These are phyloP conservation scores for Cochlearius cochlearius DNA, from an alignment of 2,113 vertebrate species.

Conservation along the genomic window DNA sequence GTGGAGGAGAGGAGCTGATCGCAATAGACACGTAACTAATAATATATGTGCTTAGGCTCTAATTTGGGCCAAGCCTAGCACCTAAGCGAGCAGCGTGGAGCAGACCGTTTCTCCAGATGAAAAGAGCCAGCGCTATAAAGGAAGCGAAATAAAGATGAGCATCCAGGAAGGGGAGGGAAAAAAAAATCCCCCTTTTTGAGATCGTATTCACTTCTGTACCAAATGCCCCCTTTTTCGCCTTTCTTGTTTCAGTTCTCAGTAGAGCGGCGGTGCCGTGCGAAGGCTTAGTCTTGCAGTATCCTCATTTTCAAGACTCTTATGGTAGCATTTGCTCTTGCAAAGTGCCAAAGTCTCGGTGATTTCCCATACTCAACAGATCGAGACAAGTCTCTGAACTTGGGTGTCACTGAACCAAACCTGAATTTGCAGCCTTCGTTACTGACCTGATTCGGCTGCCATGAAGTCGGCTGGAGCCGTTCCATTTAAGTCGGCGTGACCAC, in stretches of 20 bases:
- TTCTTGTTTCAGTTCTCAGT: neutral
- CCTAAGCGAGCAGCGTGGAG: neutral
- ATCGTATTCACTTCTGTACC: neutral
- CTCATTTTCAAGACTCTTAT: neutral
- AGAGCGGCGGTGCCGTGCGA: neutral
- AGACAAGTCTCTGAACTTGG: neutral
- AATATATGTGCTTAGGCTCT: conserved; percentile 18
- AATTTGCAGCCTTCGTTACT: neutral
- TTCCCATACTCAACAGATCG: neutral
- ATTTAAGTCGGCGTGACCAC: neutral
- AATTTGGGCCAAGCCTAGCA: conserved; percentile 14
- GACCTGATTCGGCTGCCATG: neutral
- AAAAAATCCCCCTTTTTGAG: neutral
- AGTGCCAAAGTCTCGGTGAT: neutral
- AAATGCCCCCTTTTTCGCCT: neutral
- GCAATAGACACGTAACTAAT: conserved; percentile 37
- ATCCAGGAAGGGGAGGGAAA: fast-evolving
- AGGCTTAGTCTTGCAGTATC: neutral
- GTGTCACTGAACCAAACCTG: neutral
- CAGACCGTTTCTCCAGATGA: neutral
- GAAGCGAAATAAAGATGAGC: neutral
- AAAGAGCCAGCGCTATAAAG: neutral
- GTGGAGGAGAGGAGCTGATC: conserved; percentile 47
- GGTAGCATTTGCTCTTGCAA: neutral
- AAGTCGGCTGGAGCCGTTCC: conserved; percentile 21